These are phyloP conservation scores for Calliphora vomitoria DNA, from an alignment of 2,888 invertebrate species.

Conservation along the genomic window DNA sequence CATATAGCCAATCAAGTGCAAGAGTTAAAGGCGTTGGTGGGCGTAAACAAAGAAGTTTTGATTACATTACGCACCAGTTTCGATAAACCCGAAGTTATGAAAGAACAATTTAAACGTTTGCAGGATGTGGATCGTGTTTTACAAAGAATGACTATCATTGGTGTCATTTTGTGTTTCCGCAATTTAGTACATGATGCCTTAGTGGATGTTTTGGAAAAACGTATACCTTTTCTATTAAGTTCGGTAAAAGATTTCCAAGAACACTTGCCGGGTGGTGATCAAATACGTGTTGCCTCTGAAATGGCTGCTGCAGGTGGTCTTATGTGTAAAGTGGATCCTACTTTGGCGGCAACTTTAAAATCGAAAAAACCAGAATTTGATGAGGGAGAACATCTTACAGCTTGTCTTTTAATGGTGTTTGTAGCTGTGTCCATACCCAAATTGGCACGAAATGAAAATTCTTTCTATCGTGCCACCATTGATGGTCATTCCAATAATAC, in stretches of 20 bases:
- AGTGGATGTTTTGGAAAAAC: conserved; percentile 95
- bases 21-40: conserved; percentile 96
- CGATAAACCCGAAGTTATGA: conserved; percentile 99
- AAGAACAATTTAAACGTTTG: conserved; percentile 95
- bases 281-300: conserved; percentile 96
- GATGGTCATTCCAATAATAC: conserved; percentile 99
- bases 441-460: conserved; percentile 94
- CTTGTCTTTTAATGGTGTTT: conserved; percentile 99
- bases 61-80: conserved; percentile 96
- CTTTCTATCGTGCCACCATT: conserved; percentile 93
- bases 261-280: conserved; percentile 95
- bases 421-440: conserved; percentile 99
- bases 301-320: conserved; percentile 99
- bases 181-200: conserved; percentile 97
- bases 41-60: conserved; percentile 96
- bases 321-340: conserved; percentile 97
- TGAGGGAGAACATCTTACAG: conserved; percentile 96
- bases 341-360: conserved; percentile 94
- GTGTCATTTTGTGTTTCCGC: conserved; percentile 98
- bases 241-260: conserved; percentile 98
- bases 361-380: conserved; percentile 94
- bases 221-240: conserved; percentile 97
- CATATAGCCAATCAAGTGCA: conserved; percentile 99
- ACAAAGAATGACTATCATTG: conserved; percentile 98
- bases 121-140: conserved; percentile 97